Percentiles rank a stretch among this genome's conserved stretches.
Evolutionary conservation across 2,797 vertebrate species (phyloP).

Genomic region (Diceros bicornis): DNA sequence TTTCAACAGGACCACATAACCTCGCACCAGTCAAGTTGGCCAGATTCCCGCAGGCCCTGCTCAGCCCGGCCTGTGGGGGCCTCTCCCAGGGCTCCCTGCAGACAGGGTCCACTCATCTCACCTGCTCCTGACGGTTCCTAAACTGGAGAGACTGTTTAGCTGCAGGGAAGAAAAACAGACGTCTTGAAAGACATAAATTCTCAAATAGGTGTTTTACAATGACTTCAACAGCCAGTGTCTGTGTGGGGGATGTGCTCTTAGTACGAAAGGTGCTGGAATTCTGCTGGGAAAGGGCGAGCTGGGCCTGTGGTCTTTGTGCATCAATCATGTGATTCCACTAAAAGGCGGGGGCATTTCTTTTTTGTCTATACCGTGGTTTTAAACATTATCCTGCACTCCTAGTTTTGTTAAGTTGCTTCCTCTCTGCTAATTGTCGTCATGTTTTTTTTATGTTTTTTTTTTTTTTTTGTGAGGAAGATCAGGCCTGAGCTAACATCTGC

Average conservation of each 20-base stretch:
- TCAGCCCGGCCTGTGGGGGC: background rate
- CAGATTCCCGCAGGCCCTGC: background rate
- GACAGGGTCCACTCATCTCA: conserved; percentile 71
- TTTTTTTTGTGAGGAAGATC: no score
- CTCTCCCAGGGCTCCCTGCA: conserved; percentile 68
- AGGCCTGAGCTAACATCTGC: no score
- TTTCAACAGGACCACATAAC: background rate
- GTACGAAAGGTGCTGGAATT: conserved; percentile 58
- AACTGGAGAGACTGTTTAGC: conserved; percentile 76
- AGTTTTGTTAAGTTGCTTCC: background rate
- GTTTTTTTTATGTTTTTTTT: no score
- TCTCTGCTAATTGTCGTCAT: no score
- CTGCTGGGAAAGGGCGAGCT: background rate
- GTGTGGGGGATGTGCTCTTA: conserved; percentile 16
- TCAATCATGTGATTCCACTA: conserved; percentile 31
- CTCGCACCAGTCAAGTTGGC: background rate
- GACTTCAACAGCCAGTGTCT: conserved; percentile 52
- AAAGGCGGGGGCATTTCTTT: conserved; percentile 20
- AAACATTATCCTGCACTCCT: background rate
- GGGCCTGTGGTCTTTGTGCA: background rate
- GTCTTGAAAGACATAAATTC: conserved; percentile 60
- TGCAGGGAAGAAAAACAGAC: conserved; percentile 67
- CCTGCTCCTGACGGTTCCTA: conserved; percentile 70
- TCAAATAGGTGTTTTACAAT: conserved; percentile 61
- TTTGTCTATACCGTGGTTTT: background rate